These are phyloP conservation scores for Gila orcuttii DNA, from an alignment of 2,113 vertebrate species.

Conservation along the genomic window DNA sequence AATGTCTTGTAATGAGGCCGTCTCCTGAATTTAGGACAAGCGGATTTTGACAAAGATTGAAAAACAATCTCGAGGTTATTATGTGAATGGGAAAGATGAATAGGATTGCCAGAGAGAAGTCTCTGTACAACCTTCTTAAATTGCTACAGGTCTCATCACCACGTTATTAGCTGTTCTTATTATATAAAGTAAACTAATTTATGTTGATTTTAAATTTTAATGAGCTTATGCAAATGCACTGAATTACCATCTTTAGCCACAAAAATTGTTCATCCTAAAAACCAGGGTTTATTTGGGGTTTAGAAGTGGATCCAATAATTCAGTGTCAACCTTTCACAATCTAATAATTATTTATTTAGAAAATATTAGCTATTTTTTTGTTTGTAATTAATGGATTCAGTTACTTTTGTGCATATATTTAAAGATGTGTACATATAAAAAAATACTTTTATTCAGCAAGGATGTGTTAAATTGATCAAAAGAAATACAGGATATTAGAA, in stretches of 20 bases:
- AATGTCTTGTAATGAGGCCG: slow-evolving; percentile 20
- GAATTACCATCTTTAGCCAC: too few relatives aligned
- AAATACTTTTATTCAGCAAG: too few relatives aligned
- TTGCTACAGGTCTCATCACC: not conserved
- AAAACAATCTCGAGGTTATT: not conserved
- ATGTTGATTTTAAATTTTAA: not conserved
- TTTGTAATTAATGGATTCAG: not conserved
- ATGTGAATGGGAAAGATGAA: not conserved
- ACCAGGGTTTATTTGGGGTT: not conserved
- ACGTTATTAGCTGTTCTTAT: not conserved
- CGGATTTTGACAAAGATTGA: slow-evolving; percentile 14
- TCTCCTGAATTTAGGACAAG: slow-evolving; percentile 20
- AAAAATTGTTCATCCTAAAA: too few relatives aligned
- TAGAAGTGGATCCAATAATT: not conserved
- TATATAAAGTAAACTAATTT: not conserved
- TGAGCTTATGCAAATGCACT: not conserved
- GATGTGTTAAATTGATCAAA: too few relatives aligned
- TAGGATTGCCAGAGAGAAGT: not conserved
- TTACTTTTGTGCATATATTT: not conserved
- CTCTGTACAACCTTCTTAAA: not conserved
- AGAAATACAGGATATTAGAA: too few relatives aligned
- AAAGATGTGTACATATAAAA: too few relatives aligned
- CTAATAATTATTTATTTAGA: not conserved
- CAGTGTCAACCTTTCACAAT: not conserved
- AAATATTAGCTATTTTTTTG: not conserved